Conservation (phyloP, 1,140 invertebrate species). For the Neodiprion lecontei region DNA sequence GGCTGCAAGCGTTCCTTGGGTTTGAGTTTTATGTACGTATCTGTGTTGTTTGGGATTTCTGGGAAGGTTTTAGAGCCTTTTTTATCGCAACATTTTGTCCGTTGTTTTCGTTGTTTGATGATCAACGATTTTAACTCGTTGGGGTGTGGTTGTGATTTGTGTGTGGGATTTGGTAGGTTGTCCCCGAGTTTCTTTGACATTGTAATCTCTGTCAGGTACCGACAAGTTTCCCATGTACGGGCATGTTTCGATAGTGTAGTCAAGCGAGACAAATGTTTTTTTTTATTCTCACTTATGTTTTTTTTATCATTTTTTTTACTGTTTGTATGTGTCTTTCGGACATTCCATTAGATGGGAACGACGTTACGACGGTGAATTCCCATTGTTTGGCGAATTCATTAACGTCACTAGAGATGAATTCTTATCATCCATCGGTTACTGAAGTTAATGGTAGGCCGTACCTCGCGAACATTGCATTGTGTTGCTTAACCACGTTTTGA, state of each 20-base stretch:
- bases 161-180: slow-evolving; percentile 21
- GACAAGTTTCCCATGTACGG: slow-evolving; percentile 14
- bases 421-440: slow-evolving; percentile 56
- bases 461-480: slow-evolving; percentile 47
- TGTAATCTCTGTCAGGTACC: slow-evolving; percentile 24
- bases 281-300: slow-evolving; percentile 29
- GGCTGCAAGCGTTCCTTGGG: slow-evolving; percentile 18
- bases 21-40: background rate
- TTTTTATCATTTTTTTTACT: slow-evolving; percentile 44
- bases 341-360: slow-evolving; percentile 54
- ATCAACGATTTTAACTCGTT: background rate
- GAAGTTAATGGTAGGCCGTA: slow-evolving; percentile 52
- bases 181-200: slow-evolving; percentile 24
- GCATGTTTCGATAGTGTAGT: slow-evolving; percentile 25
- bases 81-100: slow-evolving; percentile 26
- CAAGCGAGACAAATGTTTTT: slow-evolving; percentile 26
- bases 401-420: slow-evolving; percentile 56
- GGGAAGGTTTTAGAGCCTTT: slow-evolving; percentile 16
- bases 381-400: slow-evolving; percentile 49
- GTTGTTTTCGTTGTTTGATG: slow-evolving; percentile 14
- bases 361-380: slow-evolving; percentile 47
- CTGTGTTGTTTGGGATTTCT: slow-evolving; percentile 12
- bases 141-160: background rate
- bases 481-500: slow-evolving; percentile 31
- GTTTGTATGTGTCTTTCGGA: slow-evolving; percentile 45